Evolutionary conservation across 2,888 invertebrate genomes (phyloP), one percentile per base, ranked within the genome.

Genomic region (Arge pagana): DNA sequence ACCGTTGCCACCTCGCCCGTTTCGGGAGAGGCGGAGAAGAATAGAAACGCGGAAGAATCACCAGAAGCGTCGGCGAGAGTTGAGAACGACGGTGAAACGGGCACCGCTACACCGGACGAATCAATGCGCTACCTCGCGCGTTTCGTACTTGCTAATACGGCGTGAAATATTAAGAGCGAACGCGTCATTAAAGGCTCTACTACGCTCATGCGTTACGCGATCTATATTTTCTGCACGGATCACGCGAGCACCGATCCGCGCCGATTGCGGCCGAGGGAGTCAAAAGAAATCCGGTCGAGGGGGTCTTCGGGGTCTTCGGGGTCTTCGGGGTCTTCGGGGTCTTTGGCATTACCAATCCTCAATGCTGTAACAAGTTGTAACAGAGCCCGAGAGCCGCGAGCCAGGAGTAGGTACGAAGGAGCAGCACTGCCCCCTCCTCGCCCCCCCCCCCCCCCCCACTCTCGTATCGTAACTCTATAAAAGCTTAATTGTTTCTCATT

Each of bases 401-500:
- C n/a, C n/a, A n/a, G 48, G 53, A n/a, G 30, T 42, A 30, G 31
- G 36, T 18, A n/a, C n/a, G n/a, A 31, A 48, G 33, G 30, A 28
- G 26, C 40, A 19, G 48, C 24, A 26, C 49, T 36, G 36, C 55
- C 45, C 50, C 33, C 53, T 58, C 57, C 58, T 51, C 35, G 53
- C 50, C 48, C 51, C 51, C 65, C 50, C 33, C 53, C 58, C 57
- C 58, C 52, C 35, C 54, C 50, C 48, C 51, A 50, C 66, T 60
- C 58, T 59, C 49, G 61, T 62, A 67, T 70, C 64, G 65, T 63
- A 65, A 66, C 65, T 69, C 69, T 67, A 70, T 67, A 65, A 70
- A 70, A 71, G 68, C 65, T 71, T 71, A 70, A 72, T 72, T 69
- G 71, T 69, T 72, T 69, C 68, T 70, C 69, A 67, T 70, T 70